Evolutionary conservation across 2,888 invertebrate genomes (phyloP), one percentile per base, ranked within the genome.

Genomic region (Amiota mariae): DNA sequence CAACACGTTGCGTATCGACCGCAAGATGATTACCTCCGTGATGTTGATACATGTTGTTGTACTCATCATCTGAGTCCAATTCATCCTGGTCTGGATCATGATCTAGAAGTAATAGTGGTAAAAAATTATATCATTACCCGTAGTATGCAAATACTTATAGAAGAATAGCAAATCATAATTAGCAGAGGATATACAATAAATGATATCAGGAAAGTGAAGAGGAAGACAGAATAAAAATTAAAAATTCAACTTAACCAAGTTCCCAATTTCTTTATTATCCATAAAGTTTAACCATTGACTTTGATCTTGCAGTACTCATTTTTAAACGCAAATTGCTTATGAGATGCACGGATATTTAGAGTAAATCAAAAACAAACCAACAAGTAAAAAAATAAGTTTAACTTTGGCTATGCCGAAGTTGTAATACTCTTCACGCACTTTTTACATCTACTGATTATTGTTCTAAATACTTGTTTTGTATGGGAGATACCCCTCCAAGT

Each of bases 1-100:
- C 97, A 77, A 97, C 94, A 80, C 96, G 93, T 73, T 94, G 94
- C 74, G 96, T 96, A 90, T 97, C 96, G 83, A 94, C 82, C 70
- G 82, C 85, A 15, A 83, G 94, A 80, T 91, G 90, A 48, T 93
- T 93, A 88, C 93, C 93, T 36, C 36, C 36, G 36, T 36, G 36
- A 57, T 93, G 93, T 82, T 92, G 93, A 82, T 92, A 91, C 89
- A 90, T 92, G 87, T 92, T 89, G 82, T 83, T 76, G 86, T 92
- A 93, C 80, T 93, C 94, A 76, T 93, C 93, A 75, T 94, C 93
- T 67, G 93, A 93, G 80, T 93, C 93, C 77, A 92, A 89, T 77
- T 94, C 94, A 78, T 93, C 93, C 74, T 93, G 93, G 88, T 95
- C 94, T 82, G 90, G 88, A 85, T 90, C 90, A 77, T 90, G 88